phyloP scores from a whole-genome alignment of 2,113 vertebrate species.

The Agelaius tricolor region DNA sequence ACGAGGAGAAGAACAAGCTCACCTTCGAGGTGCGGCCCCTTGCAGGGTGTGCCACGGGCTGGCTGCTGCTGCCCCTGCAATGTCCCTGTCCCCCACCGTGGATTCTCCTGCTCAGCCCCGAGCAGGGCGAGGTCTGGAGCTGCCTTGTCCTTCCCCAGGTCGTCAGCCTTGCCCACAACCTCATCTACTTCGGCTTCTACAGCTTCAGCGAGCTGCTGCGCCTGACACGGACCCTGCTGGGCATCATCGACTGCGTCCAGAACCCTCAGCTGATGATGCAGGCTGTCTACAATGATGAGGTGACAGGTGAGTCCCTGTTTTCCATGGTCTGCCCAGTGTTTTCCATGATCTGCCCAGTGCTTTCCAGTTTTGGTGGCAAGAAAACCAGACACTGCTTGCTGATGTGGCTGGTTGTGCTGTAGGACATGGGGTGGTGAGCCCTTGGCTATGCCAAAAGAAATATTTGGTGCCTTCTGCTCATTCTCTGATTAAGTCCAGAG shows the following conservation, averaged over 20 bases:
- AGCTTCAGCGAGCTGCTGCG: conserved; percentile 96
- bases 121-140: neutral
- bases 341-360: neutral
- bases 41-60: rapidly evolving
- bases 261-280: conserved; percentile 75
- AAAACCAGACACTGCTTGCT: neutral
- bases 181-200: conserved; percentile 99
- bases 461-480: neutral
- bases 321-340: neutral
- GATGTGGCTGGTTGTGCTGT: neutral
- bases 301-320: conserved; percentile 74
- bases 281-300: conserved; percentile 79
- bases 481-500: neutral
- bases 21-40: conserved; percentile 86
- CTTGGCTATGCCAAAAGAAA: neutral
- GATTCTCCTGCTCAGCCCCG: neutral
- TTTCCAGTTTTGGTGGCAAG: neutral
- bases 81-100: rapidly evolving
- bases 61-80: neutral
- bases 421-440: neutral
- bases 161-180: conserved; percentile 92
- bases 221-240: conserved; percentile 90
- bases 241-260: conserved; percentile 95
- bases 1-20: conserved; percentile 97
- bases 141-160: conserved; percentile 76